Evolutionary conservation across 30 jellyfish, hydroid and myxozoan genomes (phyloP).

Genomic region (Aurelia sp.): DNA sequence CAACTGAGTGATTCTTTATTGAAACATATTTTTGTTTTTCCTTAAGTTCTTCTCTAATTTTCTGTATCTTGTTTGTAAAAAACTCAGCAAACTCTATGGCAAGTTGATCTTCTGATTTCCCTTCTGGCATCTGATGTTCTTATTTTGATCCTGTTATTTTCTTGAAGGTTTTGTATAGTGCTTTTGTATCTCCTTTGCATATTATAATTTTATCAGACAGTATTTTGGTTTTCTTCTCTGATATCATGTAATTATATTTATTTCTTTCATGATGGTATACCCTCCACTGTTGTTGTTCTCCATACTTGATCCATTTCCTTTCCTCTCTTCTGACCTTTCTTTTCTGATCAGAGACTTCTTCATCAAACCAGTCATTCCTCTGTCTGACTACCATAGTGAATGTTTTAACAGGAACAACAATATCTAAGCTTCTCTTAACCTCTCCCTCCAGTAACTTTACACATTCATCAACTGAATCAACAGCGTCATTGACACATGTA

Average conservation of each 20-base stretch:
- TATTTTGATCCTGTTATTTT: constrained; percentile 43
- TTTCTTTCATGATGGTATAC: constrained; percentile 22
- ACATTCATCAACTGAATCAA: constrained; percentile 50
- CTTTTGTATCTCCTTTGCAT: constrained; percentile 60
- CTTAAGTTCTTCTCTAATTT: constrained; percentile 48
- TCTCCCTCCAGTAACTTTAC: constrained; percentile 47
- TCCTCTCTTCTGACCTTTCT: constrained; percentile 57
- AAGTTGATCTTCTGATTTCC: too few relatives aligned
- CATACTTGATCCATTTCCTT: constrained; percentile 34
- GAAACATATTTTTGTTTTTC: constrained; percentile 30
- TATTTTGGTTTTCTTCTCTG: constrained; percentile 39
- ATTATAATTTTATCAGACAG: constrained; percentile 44
- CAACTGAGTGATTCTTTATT: constrained; percentile 6
- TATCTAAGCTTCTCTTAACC: constrained; percentile 39
- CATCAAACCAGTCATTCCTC: constrained; percentile 45
- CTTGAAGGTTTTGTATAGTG: constrained; percentile 44
- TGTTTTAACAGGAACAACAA: constrained; percentile 48
- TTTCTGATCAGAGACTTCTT: constrained; percentile 51
- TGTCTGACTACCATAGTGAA: constrained; percentile 38
- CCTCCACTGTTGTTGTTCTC: constrained; percentile 6
- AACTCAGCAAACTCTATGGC: too few relatives aligned
- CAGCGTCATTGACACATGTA: constrained; percentile 34
- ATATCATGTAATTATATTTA: not conserved
- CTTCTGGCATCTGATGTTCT: too few relatives aligned
- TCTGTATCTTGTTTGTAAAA: constrained; percentile 45